Evolutionary conservation across 2,113 vertebrate genomes (phyloP), one percentile per base, ranked within the genome.

Genomic region (Hylia prasina): DNA sequence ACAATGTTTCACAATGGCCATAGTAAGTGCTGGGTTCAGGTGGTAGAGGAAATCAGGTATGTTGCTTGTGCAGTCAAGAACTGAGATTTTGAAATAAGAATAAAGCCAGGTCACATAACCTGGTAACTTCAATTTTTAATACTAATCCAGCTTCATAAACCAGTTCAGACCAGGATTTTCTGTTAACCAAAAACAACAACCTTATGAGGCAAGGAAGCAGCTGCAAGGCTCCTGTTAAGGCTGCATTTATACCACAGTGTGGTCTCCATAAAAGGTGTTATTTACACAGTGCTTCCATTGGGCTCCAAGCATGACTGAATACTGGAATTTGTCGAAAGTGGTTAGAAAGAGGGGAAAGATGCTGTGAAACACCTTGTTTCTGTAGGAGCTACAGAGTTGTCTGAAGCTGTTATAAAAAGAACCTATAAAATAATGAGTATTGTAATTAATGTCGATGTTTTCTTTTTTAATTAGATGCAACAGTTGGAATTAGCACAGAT

Each of bases 401-500:
- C 28, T 57, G 58, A 85, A 89, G 45, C 22, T 39, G 11, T n/a
- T 13, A 3, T 48, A 15, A 79, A 57, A 54, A 57, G 27, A 82
- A 42, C 19, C 9, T 47, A 48, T 37, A 75, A 30, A 27, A 23
- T 82, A 13, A 64, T 65, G 7, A 82, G 5, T 66, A 24, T 48
- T 22, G 4, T 69, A 37, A 78, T 40, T 94, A 93, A 95, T 4
- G 3, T 33, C 24, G 5, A 1, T 93, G 13, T 93, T 83, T 93
- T 92, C 72, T 82, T 96, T 83, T 91, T 50, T 19, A 81, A 95
- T 64, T 97, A 99, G 99, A 96, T 99, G 95, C 99, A 99, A 69
- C 99, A 99, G 69, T 83, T 99, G 95, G 99, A 99, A 93, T 97
- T 99, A 23, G 99, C 98, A 69, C 98, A 99, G 96, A 98, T 99